Evolutionary conservation across 2,113 vertebrate genomes (phyloP).

Genomic region (Sander lucioperca): DNA sequence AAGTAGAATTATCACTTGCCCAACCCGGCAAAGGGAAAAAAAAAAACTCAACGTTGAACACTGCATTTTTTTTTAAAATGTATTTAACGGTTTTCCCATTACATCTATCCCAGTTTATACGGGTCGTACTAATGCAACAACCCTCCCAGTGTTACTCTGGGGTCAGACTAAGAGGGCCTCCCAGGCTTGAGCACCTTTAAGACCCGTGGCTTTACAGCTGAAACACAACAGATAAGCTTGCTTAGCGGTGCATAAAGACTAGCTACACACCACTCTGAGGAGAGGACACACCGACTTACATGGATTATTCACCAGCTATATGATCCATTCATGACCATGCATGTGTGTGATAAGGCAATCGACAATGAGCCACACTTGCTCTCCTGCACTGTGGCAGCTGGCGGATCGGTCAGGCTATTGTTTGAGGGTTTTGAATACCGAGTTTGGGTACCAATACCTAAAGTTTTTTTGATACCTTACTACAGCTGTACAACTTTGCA

Average conservation of each 20-base stretch:
- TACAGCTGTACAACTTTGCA: no score
- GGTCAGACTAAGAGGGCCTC: conserved; percentile 27
- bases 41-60: no score
- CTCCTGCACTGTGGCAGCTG: background rate
- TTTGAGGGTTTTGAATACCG: no score
- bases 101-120: background rate
- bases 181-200: conserved; percentile 45
- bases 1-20: no score
- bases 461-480: no score
- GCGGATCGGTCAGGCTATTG: background rate
- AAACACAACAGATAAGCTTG: conserved; percentile 49
- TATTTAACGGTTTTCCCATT: background rate
- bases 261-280: conserved; percentile 36
- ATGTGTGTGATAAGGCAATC: conserved; percentile 15
- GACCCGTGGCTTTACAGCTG: conserved; percentile 62
- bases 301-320: conserved; percentile 60
- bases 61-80: background rate
- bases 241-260: conserved; percentile 50
- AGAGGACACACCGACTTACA: conserved; percentile 39
- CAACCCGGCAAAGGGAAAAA: no score
- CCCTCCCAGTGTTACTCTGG: background rate
- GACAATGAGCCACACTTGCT: conserved; percentile 5
- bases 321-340: conserved; percentile 24
- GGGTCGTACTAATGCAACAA: background rate
- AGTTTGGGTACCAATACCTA: no score